These are phyloP conservation scores for Melieria picta DNA, from an alignment of 2,888 invertebrate genomes.

Conservation along the genomic window DNA sequence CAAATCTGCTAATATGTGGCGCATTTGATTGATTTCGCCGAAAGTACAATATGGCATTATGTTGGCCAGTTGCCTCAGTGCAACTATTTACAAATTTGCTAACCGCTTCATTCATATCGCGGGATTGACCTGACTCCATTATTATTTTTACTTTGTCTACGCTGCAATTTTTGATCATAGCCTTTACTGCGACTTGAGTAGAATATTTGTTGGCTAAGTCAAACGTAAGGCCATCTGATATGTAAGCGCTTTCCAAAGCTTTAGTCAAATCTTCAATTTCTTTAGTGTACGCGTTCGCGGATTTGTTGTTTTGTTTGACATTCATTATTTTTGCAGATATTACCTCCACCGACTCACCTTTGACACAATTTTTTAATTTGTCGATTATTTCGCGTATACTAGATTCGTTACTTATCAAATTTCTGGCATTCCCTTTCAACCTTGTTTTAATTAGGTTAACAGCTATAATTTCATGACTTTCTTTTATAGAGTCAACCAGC, in stretches of 20 bases:
- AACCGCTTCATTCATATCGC: constrained; percentile 30
- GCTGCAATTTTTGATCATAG: constrained; percentile 32
- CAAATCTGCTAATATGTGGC: background rate
- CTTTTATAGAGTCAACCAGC: too few relatives aligned
- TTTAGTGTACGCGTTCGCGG: constrained; percentile 16
- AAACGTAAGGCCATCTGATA: constrained; percentile 23
- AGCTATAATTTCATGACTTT: too few relatives aligned
- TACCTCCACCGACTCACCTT: constrained; percentile 10
- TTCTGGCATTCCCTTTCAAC: too few relatives aligned
- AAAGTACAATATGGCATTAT: constrained; percentile 26
- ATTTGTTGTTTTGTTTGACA: constrained; percentile 19
- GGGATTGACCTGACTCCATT: constrained; percentile 36
- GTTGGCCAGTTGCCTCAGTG: constrained; percentile 22
- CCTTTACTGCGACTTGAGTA: constrained; percentile 34
- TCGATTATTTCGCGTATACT: too few relatives aligned
- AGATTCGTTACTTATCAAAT: too few relatives aligned
- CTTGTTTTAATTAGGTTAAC: too few relatives aligned
- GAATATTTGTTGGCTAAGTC: constrained; percentile 32
- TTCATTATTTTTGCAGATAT: constrained; percentile 15
- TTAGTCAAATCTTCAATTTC: constrained; percentile 32
- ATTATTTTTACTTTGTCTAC: constrained; percentile 31
- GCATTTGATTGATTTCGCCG: constrained; percentile 1
- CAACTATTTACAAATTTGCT: constrained; percentile 34
- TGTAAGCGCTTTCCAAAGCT: constrained; percentile 32
- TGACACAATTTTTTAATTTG: too few relatives aligned